Conservation (phyloP, 2,888 invertebrate genomes). For the Nyleta sp. region DNA sequence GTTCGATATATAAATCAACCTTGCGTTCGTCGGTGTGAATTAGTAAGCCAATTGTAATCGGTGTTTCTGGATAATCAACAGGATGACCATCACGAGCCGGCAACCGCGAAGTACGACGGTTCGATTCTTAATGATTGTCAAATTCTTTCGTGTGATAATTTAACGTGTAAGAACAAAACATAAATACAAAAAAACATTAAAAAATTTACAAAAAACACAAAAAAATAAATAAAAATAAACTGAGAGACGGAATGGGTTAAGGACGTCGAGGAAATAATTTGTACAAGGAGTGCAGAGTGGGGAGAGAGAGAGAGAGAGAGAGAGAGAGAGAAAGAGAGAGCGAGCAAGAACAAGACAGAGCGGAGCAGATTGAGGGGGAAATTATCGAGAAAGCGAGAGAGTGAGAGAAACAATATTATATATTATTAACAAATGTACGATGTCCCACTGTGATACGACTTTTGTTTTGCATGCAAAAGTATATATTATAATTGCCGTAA, state of each 20-base stretch:
- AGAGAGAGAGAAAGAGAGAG: slow-evolving; percentile 43
- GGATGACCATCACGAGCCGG: slow-evolving; percentile 3
- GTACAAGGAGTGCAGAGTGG: slow-evolving; percentile 23
- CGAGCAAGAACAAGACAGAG: slow-evolving; percentile 36
- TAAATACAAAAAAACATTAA: slow-evolving; percentile 34
- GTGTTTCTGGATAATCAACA: slow-evolving; percentile 1
- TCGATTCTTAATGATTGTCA: slow-evolving; percentile 43
- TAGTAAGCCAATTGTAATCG: slow-evolving; percentile 5
- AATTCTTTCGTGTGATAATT: slow-evolving; percentile 56
- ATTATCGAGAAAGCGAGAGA: slow-evolving; percentile 47
- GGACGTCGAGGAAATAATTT: slow-evolving; percentile 60
- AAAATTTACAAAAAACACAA: slow-evolving; percentile 21
- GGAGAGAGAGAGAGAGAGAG: slow-evolving; percentile 4
- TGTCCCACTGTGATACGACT: slow-evolving; percentile 82
- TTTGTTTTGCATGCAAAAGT: slow-evolving; percentile 81
- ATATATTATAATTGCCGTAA: slow-evolving; percentile 79
- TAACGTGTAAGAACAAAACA: slow-evolving; percentile 45
- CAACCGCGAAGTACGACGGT: background rate
- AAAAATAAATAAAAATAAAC: slow-evolving; percentile 30
- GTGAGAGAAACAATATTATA: slow-evolving; percentile 65
- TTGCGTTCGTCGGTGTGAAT: slow-evolving; percentile 1
- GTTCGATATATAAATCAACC: slow-evolving; percentile 21
- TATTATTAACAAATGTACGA: slow-evolving; percentile 80
- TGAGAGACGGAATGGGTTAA: slow-evolving; percentile 60
- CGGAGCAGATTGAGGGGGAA: slow-evolving; percentile 29